Conservation (phyloP, 2,113 vertebrate genomes). For the Nycticebus coucang region DNA sequence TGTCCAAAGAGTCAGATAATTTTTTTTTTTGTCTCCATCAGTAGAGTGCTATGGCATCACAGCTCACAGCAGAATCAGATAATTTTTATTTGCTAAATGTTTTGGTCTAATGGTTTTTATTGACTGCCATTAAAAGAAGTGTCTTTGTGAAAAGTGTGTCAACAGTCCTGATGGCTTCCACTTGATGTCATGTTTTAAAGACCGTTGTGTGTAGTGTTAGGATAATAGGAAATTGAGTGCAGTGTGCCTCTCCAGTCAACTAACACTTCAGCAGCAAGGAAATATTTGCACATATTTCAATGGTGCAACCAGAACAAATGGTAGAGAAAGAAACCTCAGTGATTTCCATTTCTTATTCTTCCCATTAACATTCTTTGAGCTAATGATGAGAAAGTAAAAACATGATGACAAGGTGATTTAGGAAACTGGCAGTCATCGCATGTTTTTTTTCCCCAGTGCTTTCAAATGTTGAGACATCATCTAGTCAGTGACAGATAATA, state of each 20-base stretch:
- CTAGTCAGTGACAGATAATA: neutral
- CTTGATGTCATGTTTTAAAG: constrained; percentile 53
- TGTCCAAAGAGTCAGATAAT: neutral
- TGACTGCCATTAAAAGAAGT: neutral
- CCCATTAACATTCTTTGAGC: neutral
- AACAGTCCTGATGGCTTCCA: neutral
- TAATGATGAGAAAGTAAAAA: constrained; percentile 46
- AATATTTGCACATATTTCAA: neutral
- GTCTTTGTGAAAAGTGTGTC: constrained; percentile 12
- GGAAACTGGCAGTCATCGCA: neutral
- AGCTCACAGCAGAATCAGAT: neutral
- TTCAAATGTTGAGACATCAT: neutral
- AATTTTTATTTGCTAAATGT: neutral
- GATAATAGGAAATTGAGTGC: constrained; percentile 40
- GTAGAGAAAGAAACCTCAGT: neutral
- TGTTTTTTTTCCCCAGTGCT: neutral
- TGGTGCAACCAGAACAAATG: neutral
- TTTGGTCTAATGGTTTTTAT: constrained; percentile 35
- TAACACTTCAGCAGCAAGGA: neutral
- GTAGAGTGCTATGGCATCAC: no score
- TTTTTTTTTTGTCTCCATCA: neutral
- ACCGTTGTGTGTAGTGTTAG: constrained; percentile 29
- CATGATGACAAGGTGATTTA: constrained; percentile 18
- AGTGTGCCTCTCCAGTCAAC: neutral
- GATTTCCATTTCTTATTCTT: constrained; percentile 26